phyloP scores from a whole-genome alignment of 1,140 invertebrate genomes.

The Macrotrachela quadricornifera region DNA sequence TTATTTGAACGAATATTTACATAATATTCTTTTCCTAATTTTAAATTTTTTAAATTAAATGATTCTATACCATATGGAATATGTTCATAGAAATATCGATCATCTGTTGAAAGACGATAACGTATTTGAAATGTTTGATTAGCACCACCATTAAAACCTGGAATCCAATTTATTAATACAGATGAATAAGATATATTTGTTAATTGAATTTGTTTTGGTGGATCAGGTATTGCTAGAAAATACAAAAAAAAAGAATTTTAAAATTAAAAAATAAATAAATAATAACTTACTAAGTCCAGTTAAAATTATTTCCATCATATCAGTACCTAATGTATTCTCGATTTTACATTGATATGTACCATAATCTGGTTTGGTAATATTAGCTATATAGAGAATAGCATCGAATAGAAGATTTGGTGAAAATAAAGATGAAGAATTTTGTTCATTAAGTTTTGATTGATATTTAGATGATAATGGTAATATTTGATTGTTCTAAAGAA shows the following conservation, averaged over 20 bases:
- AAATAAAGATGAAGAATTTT: slow-evolving; percentile 13
- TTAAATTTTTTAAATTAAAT: too few relatives aligned
- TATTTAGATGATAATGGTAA: too few relatives aligned
- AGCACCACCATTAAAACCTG: slow-evolving; percentile 80
- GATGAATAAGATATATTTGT: slow-evolving; percentile 53
- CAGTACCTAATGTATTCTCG: slow-evolving; percentile 35
- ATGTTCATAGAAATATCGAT: too few relatives aligned
- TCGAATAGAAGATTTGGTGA: slow-evolving; percentile 11
- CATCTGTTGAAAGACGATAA: slow-evolving; percentile 26
- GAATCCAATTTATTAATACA: slow-evolving; percentile 61
- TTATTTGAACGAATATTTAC: too few relatives aligned
- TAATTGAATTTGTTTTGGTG: slow-evolving; percentile 50
- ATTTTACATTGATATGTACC: slow-evolving; percentile 69
- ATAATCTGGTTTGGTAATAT: slow-evolving; percentile 61
- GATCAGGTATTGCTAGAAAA: slow-evolving; percentile 58
- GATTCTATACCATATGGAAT: too few relatives aligned
- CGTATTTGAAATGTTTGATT: slow-evolving; percentile 56
- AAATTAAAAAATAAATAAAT: not conserved
- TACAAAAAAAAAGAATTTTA: not conserved
- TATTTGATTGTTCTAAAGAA: too few relatives aligned
- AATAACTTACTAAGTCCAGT: too few relatives aligned
- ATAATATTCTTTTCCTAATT: too few relatives aligned
- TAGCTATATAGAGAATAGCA: slow-evolving; percentile 14
- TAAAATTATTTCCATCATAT: too few relatives aligned
- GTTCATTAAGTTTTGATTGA: too few relatives aligned